phyloP scores from a whole-genome alignment of 2,888 invertebrate species.

The Sinentomon sp. region DNA sequence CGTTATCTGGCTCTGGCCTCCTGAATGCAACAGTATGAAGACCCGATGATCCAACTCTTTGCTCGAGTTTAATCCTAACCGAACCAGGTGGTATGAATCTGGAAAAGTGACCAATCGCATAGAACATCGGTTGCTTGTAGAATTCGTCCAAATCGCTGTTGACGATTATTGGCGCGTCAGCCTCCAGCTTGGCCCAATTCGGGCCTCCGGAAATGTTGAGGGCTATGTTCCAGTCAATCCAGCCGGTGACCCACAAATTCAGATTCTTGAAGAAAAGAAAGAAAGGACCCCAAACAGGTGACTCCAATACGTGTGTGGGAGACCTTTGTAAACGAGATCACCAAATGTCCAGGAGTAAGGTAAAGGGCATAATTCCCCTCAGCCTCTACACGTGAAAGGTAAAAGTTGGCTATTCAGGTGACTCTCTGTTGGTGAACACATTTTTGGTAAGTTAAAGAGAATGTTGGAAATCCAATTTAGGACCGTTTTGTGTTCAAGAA shows the following conservation, averaged over 20 bases:
- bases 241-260: conserved; percentile 44
- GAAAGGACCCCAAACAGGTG: too few species aligned
- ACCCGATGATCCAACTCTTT: conserved; percentile 13
- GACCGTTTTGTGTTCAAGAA: too few species aligned
- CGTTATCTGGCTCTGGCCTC: conserved; percentile 24
- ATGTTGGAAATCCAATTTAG: too few species aligned
- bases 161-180: conserved; percentile 50
- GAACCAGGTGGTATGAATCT: conserved; percentile 38
- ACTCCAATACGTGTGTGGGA: too few species aligned
- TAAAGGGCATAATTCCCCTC: too few species aligned
- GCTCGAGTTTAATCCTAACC: conserved; percentile 20
- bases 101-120: conserved; percentile 39
- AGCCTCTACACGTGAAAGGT: too few species aligned
- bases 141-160: conserved; percentile 34
- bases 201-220: conserved; percentile 48
- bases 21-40: conserved; percentile 25
- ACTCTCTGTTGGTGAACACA: too few species aligned
- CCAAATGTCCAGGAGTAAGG: too few species aligned
- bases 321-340: too few species aligned
- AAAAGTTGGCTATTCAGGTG: too few species aligned
- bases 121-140: conserved; percentile 65
- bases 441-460: too few species aligned
- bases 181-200: conserved; percentile 44
- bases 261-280: too few species aligned
- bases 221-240: conserved; percentile 76